Percentiles rank a stretch among this genome's conserved stretches.
Evolutionary conservation across 2,888 invertebrate species (phyloP).

Genomic region (Cecidostiba fungosa): DNA sequence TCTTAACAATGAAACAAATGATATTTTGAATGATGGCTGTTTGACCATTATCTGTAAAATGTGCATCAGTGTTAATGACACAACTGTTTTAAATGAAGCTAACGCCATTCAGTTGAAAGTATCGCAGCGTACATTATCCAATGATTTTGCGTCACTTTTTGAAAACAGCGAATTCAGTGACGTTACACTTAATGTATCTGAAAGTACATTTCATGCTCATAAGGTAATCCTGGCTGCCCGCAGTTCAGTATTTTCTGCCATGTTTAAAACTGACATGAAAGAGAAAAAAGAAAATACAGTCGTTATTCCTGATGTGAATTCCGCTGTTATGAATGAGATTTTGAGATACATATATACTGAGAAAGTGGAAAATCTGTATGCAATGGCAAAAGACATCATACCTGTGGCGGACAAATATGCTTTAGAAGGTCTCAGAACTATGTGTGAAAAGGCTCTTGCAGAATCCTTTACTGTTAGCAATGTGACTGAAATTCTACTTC

Average conservation of each 20-base stretch:
- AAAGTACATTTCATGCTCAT: background rate
- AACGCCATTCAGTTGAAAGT: too few relatives aligned
- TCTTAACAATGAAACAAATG: too few relatives aligned
- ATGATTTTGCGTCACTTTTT: too few relatives aligned
- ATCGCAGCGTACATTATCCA: too few relatives aligned
- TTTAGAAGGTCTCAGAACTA: conserved; percentile 22
- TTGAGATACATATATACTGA: conserved; percentile 40
- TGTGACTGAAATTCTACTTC: background rate
- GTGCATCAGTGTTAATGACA: too few relatives aligned
- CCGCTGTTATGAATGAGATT: conserved; percentile 9
- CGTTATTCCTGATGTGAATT: background rate
- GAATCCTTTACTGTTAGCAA: background rate
- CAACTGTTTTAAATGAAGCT: too few relatives aligned
- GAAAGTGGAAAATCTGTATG: background rate
- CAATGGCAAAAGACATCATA: background rate
- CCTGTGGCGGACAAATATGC: conserved; percentile 48
- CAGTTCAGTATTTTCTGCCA: conserved; percentile 37
- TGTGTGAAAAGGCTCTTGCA: conserved; percentile 20
- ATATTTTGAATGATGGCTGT: too few relatives aligned
- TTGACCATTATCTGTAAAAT: too few relatives aligned
- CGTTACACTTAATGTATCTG: background rate
- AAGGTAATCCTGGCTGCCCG: conserved; percentile 22
- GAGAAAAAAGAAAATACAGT: conserved; percentile 22
- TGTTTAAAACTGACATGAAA: conserved; percentile 46
- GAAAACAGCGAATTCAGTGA: too few relatives aligned